These are phyloP conservation scores for Gulo gulo DNA, from an alignment of 2,113 vertebrate genomes.

Conservation along the genomic window DNA sequence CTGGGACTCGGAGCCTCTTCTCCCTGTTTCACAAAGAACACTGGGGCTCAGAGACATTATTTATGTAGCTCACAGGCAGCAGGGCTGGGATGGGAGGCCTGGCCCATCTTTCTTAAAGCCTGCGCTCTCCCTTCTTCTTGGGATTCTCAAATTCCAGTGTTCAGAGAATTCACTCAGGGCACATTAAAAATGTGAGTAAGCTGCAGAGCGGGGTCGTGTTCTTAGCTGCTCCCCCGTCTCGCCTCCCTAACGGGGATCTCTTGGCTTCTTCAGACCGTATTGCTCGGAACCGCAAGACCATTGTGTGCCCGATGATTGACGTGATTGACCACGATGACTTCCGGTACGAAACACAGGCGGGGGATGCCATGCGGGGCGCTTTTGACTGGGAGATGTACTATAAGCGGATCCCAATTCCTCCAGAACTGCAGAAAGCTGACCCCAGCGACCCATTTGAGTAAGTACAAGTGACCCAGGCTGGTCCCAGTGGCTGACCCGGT, in stretches of 20 bases:
- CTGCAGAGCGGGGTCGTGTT: not conserved
- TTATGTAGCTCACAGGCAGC: not conserved
- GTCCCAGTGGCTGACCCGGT: slow-evolving; percentile 14
- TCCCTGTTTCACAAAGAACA: not conserved
- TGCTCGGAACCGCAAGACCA: slow-evolving; percentile 93
- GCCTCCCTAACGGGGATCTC: slow-evolving; percentile 60
- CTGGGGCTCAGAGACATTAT: not conserved
- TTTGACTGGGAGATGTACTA: slow-evolving; percentile 99
- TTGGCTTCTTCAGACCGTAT: slow-evolving; percentile 90
- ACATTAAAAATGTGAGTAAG: not conserved
- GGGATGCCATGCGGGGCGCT: slow-evolving; percentile 97
- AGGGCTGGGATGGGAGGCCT: not conserved
- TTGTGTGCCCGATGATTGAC: slow-evolving; percentile 98
- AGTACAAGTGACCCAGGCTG: slow-evolving; percentile 75
- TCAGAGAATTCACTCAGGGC: not conserved
- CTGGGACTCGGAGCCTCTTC: not conserved
- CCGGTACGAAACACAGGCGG: slow-evolving; percentile 95
- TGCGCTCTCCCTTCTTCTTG: not conserved
- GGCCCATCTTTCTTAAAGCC: not conserved
- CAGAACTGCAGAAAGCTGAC: slow-evolving; percentile 91
- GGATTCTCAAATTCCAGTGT: not conserved
- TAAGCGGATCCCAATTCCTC: slow-evolving; percentile 97
- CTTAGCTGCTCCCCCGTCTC: not conserved
- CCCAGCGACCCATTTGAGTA: slow-evolving; percentile 97
- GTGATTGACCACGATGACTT: slow-evolving; percentile 98